Percentiles rank a stretch among this genome's conserved stretches.
Evolutionary conservation across 2,113 vertebrate genomes (phyloP).

Genomic region (Chrysemys picta): DNA sequence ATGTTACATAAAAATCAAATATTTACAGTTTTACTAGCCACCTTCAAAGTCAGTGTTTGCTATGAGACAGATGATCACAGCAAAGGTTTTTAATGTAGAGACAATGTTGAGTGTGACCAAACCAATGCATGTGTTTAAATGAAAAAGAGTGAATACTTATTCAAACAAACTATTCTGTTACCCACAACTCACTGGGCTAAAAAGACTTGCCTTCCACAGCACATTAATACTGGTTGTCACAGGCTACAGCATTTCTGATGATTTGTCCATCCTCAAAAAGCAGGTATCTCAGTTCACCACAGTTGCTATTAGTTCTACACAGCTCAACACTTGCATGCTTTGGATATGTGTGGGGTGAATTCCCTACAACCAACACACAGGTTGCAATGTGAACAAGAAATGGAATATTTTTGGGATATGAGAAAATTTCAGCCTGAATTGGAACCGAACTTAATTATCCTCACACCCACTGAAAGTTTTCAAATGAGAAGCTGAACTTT

Average conservation of each 20-base stretch:
- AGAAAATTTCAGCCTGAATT: conserved; percentile 58
- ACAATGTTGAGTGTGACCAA: neutral
- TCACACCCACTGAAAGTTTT: conserved; percentile 31
- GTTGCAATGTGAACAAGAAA: conserved; percentile 14
- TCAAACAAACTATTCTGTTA: neutral
- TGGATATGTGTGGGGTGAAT: neutral
- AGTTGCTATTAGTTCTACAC: fast-evolving
- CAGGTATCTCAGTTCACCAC: neutral
- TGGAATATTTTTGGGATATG: neutral
- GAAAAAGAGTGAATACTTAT: neutral
- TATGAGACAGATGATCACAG: neutral
- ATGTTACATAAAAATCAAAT: neutral
- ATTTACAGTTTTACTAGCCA: neutral
- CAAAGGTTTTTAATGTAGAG: neutral
- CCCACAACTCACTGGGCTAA: neutral
- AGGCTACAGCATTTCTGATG: neutral
- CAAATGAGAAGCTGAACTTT: neutral
- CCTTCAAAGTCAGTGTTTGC: neutral
- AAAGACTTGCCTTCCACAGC: neutral
- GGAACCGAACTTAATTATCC: conserved; percentile 57
- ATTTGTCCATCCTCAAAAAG: neutral
- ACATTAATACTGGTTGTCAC: neutral
- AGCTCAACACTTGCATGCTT: neutral
- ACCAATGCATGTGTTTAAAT: neutral
- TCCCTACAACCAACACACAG: conserved; percentile 8